These are phyloP conservation scores for Helarctos malayanus DNA, from an alignment of 2,797 vertebrate species.

Conservation along the genomic window DNA sequence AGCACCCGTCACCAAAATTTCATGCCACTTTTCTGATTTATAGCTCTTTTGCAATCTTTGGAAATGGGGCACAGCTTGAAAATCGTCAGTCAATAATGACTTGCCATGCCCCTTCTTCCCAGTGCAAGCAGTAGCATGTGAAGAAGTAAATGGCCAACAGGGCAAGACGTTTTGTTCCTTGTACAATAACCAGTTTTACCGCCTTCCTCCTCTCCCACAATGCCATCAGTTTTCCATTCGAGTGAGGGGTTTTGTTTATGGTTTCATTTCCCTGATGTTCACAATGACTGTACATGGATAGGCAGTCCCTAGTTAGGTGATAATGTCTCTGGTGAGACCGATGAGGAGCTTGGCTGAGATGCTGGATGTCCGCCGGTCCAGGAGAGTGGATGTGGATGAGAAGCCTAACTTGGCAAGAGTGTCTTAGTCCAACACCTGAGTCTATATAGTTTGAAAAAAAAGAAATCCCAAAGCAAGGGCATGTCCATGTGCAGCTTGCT, in stretches of 20 bases:
- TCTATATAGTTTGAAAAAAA: neutral
- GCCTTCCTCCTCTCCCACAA: neutral
- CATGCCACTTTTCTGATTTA: constrained; percentile 1
- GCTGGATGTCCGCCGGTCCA: neutral
- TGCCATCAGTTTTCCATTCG: neutral
- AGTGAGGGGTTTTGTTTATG: constrained; percentile 1
- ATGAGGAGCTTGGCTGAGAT: neutral
- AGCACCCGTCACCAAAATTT: neutral
- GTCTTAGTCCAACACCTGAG: neutral
- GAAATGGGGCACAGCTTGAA: neutral
- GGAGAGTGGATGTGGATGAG: neutral
- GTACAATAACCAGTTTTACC: neutral
- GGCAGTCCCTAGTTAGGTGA: neutral
- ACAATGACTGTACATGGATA: neutral
- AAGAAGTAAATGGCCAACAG: neutral
- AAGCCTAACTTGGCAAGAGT: neutral
- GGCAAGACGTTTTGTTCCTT: neutral
- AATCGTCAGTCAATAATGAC: rapidly evolving
- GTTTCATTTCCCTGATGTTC: constrained; percentile 46
- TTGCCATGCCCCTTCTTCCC: neutral
- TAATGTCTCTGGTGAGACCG: neutral
- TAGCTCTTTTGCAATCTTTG: neutral
- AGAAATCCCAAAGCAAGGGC: neutral
- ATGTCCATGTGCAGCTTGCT: neutral
- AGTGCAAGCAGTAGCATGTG: rapidly evolving